A percentile compares a stretch with the other conserved stretches of the same genome.
Evolutionary conservation across 2,888 invertebrate species (phyloP).

Genomic region (Cremastobaeus sp.): DNA sequence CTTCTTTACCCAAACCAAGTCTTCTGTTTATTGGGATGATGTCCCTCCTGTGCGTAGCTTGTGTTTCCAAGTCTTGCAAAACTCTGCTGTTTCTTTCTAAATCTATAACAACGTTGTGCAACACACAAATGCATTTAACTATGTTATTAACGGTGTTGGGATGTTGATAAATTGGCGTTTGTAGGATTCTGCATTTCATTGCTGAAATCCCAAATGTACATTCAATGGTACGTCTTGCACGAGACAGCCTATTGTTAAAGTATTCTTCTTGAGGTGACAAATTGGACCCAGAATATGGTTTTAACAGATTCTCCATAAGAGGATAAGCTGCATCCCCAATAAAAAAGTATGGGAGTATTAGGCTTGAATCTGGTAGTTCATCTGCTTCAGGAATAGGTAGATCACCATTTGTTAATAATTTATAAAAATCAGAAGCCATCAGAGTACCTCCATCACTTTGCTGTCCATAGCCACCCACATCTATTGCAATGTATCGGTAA

Average conservation of each 20-base stretch:
- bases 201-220: neutral
- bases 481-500: neutral
- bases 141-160: too few species aligned
- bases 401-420: neutral
- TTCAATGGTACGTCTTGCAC: neutral
- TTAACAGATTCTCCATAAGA: neutral
- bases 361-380: neutral
- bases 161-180: too few species aligned
- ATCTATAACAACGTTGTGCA: too few species aligned
- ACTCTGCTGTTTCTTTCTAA: too few species aligned
- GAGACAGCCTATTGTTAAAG: neutral
- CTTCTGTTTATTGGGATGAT: too few species aligned
- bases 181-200: too few species aligned
- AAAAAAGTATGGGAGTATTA: neutral
- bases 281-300: neutral
- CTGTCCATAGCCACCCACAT: neutral
- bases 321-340: slow-evolving; percentile 2
- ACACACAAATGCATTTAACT: too few species aligned
- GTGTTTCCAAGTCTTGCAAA: too few species aligned
- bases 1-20: too few species aligned
- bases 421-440: neutral
- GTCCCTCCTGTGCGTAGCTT: too few species aligned
- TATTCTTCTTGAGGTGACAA: neutral
- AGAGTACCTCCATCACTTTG: slow-evolving; percentile 3
- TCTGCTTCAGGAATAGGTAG: neutral